These are phyloP conservation scores for Turnix velox DNA, from an alignment of 2,113 vertebrate species.

Conservation along the genomic window DNA sequence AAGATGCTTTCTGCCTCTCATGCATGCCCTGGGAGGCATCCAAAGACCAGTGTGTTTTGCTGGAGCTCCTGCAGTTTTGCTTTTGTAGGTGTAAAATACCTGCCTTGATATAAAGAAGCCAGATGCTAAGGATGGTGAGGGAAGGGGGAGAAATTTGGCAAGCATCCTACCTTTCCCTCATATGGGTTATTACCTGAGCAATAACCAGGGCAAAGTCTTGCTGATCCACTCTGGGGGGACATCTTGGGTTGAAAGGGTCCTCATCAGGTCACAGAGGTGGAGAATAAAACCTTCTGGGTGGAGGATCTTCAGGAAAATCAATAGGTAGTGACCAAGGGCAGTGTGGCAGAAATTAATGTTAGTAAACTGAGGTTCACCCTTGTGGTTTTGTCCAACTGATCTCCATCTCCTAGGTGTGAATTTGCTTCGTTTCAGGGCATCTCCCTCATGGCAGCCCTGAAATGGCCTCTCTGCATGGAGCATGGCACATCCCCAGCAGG, in stretches of 20 bases:
- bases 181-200: neutral
- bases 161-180: neutral
- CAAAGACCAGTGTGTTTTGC: neutral
- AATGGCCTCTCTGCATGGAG: neutral
- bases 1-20: constrained; percentile 42
- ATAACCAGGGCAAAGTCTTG: neutral
- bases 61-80: neutral
- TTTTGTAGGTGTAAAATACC: neutral
- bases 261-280: accelerated
- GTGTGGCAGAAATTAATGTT: neutral
- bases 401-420: neutral
- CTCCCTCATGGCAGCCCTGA: neutral
- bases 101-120: neutral
- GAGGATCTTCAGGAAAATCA: neutral
- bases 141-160: neutral
- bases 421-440: neutral
- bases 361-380: neutral
- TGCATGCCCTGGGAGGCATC: neutral
- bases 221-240: neutral
- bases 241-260: neutral
- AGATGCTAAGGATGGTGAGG: neutral
- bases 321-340: neutral
- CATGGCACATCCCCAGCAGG: accelerated
- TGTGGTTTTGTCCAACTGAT: neutral
- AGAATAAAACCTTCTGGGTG: neutral